Evolutionary conservation across 2,888 invertebrate genomes (phyloP).

Genomic region (Conistra vaccinii): DNA sequence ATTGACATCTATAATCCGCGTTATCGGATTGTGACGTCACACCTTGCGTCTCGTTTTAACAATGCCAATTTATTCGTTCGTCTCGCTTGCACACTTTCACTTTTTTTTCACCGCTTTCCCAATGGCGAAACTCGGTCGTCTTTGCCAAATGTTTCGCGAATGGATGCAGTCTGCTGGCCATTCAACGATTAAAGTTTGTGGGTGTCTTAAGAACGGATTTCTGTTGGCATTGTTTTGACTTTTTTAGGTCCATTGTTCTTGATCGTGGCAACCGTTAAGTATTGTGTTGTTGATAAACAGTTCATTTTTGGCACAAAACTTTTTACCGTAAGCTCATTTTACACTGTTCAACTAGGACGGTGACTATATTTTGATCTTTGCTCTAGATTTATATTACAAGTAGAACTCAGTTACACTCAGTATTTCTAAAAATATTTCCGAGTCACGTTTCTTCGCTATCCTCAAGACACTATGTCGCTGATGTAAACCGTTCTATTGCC

Average conservation of each 20-base stretch:
- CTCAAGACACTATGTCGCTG: not conserved
- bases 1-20: slow-evolving; percentile 64
- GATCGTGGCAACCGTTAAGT: slow-evolving; percentile 53
- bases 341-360: slow-evolving; percentile 10
- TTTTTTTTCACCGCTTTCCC: slow-evolving; percentile 87
- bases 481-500: slow-evolving; percentile 2
- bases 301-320: slow-evolving; percentile 43
- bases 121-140: slow-evolving; percentile 84
- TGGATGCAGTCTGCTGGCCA: slow-evolving; percentile 61
- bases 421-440: slow-evolving; percentile 14
- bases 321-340: slow-evolving; percentile 35
- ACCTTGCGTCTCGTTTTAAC: slow-evolving; percentile 71
- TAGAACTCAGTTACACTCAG: not conserved
- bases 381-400: slow-evolving; percentile 16
- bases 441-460: slow-evolving; percentile 16
- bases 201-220: slow-evolving; percentile 67
- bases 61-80: slow-evolving; percentile 56
- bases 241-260: slow-evolving; percentile 66
- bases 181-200: slow-evolving; percentile 64
- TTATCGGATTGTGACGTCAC: slow-evolving; percentile 73
- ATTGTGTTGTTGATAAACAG: slow-evolving; percentile 56
- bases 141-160: slow-evolving; percentile 85
- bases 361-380: slow-evolving; percentile 12
- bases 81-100: slow-evolving; percentile 85
- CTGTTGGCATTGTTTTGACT: slow-evolving; percentile 70